Evolutionary conservation across 2,888 invertebrate genomes (phyloP), one percentile per base, ranked within the genome.

Genomic region (Clusia tigrina): DNA sequence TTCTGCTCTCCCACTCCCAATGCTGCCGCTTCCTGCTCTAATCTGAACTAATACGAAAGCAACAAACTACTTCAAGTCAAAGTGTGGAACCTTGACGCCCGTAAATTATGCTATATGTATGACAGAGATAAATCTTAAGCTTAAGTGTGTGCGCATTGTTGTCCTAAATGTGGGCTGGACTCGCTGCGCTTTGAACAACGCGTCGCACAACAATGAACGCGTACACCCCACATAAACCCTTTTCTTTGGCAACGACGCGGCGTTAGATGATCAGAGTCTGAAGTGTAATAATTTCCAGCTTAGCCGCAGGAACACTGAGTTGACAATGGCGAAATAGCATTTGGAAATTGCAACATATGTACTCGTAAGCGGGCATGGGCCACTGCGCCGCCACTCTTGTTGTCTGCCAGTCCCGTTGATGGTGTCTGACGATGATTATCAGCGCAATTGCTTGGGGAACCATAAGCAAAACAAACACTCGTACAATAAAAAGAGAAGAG

Each of bases 251-350:
- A 17, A 17, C 42, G n/a, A 15, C 42, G 42, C 42, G 42, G 3
- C 42, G n/a, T 48, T 48, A 48, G 48, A 48, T 48, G 48, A 48
- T 48, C 48, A 48, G 48, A 48, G 5, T 18, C 22, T 5, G 22
- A 20, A 48, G 48, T 48, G 48, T 15, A 48, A 48, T 48, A 48
- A 48, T 22, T 48, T 48, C 15, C 2, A 18, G 48, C 48, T 48
- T 48, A 48, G 48, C 48, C 2, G 20, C 48, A 22, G 15, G 32
- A 18, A 48, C 22, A 20, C 22, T 48, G 9, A 3, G 48, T 48
- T 48, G 48, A 48, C 48, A 48, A 22, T 48, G 18, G 20, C 48
- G 22, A 48, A 48, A 48, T 48, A 22, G 48, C 3, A 48, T 15
- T 18, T 18, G 6, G 10, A 22, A 48, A 3, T 22, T 48, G 48